Conservation (phyloP, 1,140 invertebrate species). For the Zaprionus lachaisei region DNA sequence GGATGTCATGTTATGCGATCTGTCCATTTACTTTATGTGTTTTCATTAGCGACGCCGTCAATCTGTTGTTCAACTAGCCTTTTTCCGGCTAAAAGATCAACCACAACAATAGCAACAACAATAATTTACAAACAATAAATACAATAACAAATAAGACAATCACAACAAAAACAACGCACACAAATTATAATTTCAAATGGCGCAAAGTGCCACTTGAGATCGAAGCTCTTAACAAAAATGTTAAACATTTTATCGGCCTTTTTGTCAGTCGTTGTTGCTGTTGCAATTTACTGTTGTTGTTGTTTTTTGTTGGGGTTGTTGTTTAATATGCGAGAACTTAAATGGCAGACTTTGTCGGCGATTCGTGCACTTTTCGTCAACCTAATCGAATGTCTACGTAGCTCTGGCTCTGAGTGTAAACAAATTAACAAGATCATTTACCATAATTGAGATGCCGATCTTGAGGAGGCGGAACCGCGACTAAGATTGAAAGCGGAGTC, state of each 20-base stretch:
- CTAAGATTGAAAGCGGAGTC: conserved; percentile 43
- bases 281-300: conserved; percentile 23
- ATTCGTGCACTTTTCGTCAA: conserved; percentile 50
- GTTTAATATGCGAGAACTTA: conserved; percentile 67
- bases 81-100: conserved; percentile 14
- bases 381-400: conserved; percentile 59
- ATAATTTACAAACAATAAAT: conserved; percentile 17
- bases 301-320: conserved; percentile 27
- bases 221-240: conserved; percentile 75
- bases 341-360: conserved; percentile 67
- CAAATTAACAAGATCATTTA: conserved; percentile 82
- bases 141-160: conserved; percentile 46
- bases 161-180: conserved; percentile 59
- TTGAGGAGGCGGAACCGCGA: conserved; percentile 43
- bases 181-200: conserved; percentile 82
- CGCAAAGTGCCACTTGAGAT: conserved; percentile 77
- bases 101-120: conserved; percentile 41
- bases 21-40: conserved; percentile 70
- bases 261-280: conserved; percentile 28
- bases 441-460: conserved; percentile 70
- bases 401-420: conserved; percentile 64
- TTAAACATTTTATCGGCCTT: conserved; percentile 74
- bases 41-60: conserved; percentile 67
- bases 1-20: conserved; percentile 65
- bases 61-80: conserved; percentile 13